Evolutionary conservation across 1,140 invertebrate genomes (phyloP).

Genomic region (Dufourea novaeangliae): DNA sequence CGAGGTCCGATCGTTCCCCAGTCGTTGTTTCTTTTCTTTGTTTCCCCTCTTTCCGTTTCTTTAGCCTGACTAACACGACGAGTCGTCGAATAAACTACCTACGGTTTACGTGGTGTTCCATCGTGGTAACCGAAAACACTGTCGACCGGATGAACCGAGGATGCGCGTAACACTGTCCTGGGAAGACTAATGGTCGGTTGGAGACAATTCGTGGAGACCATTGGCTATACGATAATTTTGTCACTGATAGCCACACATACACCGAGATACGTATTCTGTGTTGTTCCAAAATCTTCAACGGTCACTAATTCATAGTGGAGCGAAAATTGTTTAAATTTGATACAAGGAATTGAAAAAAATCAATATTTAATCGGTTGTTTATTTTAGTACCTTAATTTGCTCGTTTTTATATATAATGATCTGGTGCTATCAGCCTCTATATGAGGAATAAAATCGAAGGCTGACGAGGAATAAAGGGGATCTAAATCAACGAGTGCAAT

Average conservation of each 20-base stretch:
- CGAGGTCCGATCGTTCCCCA: slow-evolving; percentile 1
- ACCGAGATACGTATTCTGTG: not conserved
- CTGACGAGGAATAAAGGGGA: no score
- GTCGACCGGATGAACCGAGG: slow-evolving; percentile 8
- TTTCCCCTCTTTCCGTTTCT: slow-evolving; percentile 15
- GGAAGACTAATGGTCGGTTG: slow-evolving; percentile 7
- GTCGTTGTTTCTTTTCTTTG: slow-evolving; percentile 41
- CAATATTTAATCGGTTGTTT: no score
- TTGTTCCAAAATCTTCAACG: no score
- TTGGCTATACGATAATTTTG: slow-evolving; percentile 24
- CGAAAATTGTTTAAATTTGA: no score
- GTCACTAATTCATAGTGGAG: no score
- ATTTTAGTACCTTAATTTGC: no score
- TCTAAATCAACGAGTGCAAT: no score
- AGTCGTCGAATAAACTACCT: slow-evolving; percentile 31
- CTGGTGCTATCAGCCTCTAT: no score
- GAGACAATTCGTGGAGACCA: slow-evolving; percentile 1
- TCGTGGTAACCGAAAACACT: slow-evolving; percentile 17
- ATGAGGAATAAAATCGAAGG: no score
- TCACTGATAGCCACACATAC: no score
- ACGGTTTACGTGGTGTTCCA: slow-evolving; percentile 34
- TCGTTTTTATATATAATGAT: no score
- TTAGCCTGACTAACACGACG: slow-evolving; percentile 5
- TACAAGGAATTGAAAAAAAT: no score
- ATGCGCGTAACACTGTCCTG: not conserved